Conservation (phyloP, 2,888 invertebrate species). For the Molanna angustata region DNA sequence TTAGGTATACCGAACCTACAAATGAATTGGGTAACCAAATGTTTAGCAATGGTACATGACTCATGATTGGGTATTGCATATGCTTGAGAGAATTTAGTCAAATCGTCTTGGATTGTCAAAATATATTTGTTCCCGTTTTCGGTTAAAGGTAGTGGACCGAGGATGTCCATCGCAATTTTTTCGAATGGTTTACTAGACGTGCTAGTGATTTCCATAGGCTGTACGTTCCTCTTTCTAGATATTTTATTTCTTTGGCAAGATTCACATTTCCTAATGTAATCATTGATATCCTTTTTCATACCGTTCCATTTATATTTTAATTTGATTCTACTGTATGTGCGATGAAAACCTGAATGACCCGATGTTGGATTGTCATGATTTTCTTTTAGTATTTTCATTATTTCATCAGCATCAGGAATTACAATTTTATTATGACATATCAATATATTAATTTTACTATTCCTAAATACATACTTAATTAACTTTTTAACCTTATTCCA, state of each 20-base stretch:
- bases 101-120: conserved; percentile 39
- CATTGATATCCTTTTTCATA: conserved; percentile 24
- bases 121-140: conserved; percentile 37
- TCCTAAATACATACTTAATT: not conserved
- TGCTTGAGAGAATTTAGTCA: conserved; percentile 39
- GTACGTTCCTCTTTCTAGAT: conserved; percentile 30
- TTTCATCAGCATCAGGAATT: not conserved
- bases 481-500: conserved; percentile 5
- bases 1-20: conserved; percentile 40
- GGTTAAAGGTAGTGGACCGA: conserved; percentile 37
- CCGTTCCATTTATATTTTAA: conserved; percentile 20
- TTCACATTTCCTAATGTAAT: conserved; percentile 34
- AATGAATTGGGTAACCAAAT: conserved; percentile 33
- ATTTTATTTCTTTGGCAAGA: conserved; percentile 38
- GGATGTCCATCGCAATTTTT: conserved; percentile 37
- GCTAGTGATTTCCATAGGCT: conserved; percentile 37
- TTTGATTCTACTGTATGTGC: conserved; percentile 21
- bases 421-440: not conserved
- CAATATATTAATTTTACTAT: not conserved
- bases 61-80: conserved; percentile 37
- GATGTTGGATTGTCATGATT: not conserved
- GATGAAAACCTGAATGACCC: conserved; percentile 24
- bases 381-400: not conserved
- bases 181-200: conserved; percentile 35
- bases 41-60: conserved; percentile 36